Conservation (phyloP, 2,113 vertebrate genomes). For the Festucalex cinctus region DNA sequence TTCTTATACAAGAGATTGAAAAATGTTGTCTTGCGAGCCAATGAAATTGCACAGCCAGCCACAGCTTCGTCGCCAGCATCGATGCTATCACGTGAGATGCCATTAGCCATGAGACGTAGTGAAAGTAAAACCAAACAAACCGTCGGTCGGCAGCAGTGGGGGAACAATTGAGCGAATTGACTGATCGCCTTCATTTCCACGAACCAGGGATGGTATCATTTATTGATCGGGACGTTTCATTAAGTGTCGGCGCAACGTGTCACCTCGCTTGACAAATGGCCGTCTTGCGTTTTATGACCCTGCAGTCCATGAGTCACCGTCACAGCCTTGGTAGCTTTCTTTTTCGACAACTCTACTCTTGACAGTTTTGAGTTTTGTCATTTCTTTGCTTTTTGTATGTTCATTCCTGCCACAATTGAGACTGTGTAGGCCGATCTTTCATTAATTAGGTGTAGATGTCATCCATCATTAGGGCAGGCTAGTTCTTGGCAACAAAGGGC, state of each 20-base stretch:
- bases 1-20: neutral
- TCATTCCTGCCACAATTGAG: neutral
- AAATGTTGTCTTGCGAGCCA: neutral
- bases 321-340: conserved; percentile 4
- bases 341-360: conserved; percentile 19
- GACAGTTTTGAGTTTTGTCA: conserved; percentile 13
- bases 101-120: neutral
- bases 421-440: neutral
- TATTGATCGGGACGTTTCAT: conserved; percentile 72
- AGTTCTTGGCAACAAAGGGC: neutral
- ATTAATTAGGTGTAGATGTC: neutral
- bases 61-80: neutral
- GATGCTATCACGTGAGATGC: neutral
- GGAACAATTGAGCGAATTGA: conserved; percentile 51
- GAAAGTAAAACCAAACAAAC: neutral
- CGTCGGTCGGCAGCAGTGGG: neutral
- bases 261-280: conserved; percentile 57
- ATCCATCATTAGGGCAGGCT: neutral
- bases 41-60: neutral
- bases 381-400: neutral
- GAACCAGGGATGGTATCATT: conserved; percentile 62
- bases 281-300: conserved; percentile 31
- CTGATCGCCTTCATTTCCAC: conserved; percentile 71
- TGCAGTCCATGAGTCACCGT: conserved; percentile 22
- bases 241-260: conserved; percentile 59